A percentile compares a stretch with the other conserved stretches of the same genome.
Conservation (phyloP, 2,113 vertebrate genomes). For the Axis porcinus region DNA sequence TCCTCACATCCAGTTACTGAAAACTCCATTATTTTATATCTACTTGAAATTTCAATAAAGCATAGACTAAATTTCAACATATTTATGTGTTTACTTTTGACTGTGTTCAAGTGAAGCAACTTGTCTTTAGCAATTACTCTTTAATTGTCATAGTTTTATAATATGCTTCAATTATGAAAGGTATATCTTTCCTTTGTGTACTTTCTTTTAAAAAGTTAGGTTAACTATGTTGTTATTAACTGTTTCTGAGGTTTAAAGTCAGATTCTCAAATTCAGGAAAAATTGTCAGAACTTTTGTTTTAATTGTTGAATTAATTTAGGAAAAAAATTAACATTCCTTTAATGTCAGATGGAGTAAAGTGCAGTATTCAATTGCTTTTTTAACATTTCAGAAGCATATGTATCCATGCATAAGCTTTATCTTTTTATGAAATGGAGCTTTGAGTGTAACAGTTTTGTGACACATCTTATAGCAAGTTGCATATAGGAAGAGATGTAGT, state of each 20-base stretch:
- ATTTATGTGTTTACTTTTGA: neutral
- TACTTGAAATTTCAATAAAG: neutral
- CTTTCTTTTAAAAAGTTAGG: neutral
- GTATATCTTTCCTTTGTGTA: neutral
- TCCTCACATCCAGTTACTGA: neutral
- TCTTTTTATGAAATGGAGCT: neutral
- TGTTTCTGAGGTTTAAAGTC: neutral
- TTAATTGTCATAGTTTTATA: neutral
- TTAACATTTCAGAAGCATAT: neutral
- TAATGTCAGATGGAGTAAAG: neutral
- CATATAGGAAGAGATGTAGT: neutral
- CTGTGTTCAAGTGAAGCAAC: neutral
- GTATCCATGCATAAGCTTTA: neutral
- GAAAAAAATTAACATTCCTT: neutral
- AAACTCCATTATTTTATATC: neutral
- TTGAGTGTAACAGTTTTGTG: neutral
- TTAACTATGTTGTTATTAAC: neutral
- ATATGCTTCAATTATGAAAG: neutral
- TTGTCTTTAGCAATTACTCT: neutral
- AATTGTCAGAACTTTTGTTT: neutral
- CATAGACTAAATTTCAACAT: neutral
- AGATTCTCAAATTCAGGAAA: neutral
- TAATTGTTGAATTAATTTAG: neutral
- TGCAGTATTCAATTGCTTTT: accelerated
- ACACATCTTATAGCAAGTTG: neutral